These are phyloP conservation scores for Anomalospiza imberbis DNA, from an alignment of 2,797 vertebrate species.

Conservation along the genomic window DNA sequence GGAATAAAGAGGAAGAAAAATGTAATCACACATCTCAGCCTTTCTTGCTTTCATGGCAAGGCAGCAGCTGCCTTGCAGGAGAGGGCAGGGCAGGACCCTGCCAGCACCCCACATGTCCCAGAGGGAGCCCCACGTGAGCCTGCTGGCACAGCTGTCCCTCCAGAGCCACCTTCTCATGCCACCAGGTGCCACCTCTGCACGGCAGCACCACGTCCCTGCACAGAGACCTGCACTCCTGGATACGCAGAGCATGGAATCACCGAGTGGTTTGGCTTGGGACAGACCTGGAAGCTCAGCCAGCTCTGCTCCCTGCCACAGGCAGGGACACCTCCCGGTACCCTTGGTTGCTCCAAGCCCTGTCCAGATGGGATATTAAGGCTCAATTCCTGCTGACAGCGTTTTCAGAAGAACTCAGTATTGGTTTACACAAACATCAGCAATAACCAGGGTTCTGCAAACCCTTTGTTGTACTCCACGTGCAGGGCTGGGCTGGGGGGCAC, in stretches of 20 bases:
- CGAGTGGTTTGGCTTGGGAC: background rate
- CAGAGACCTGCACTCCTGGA: background rate
- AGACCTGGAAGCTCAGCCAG: background rate
- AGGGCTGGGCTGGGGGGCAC: background rate
- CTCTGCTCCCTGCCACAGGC: background rate
- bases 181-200: background rate
- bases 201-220: accelerated
- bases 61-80: background rate
- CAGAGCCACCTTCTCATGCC: background rate
- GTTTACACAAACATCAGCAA: background rate
- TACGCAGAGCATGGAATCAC: accelerated
- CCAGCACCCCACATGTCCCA: background rate
- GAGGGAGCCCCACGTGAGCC: background rate
- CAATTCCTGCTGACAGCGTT: background rate
- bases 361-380: background rate
- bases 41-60: background rate
- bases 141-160: background rate
- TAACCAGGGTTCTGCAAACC: background rate
- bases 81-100: background rate
- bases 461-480: background rate
- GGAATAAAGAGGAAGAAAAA: background rate
- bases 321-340: background rate
- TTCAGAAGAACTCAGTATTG: background rate
- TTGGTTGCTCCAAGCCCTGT: background rate
- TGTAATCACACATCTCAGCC: background rate